A percentile compares a stretch with the other conserved stretches of the same genome.
Evolutionary conservation across 2,113 vertebrate genomes (phyloP).

Genomic region (rabbit (Oryctolagus cuniculus)): mOryCun1.1 NC_091434.1:123078001-123078500

Average conservation of each 20-base stretch:
- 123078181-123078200: not conserved
- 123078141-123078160: not conserved
- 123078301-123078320: too few species aligned
- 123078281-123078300: too few species aligned
- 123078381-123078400: too few species aligned
- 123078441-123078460: too few species aligned
- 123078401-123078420: too few species aligned
- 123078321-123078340: too few species aligned
- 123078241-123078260: not conserved
- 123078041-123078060: slow-evolving; percentile 51
- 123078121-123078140: not conserved
- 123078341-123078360: too few species aligned
- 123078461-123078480: too few species aligned
- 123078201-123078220: not conserved
- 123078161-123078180: not conserved
- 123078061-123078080: not conserved
- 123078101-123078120: slow-evolving; percentile 57
- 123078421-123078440: too few species aligned
- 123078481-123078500: too few species aligned
- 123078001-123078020: slow-evolving; percentile 75
- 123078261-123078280: too few species aligned
- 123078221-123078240: not conserved
- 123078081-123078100: not conserved
- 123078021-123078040: slow-evolving; percentile 71
- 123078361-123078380: too few species aligned